phyloP scores from a whole-genome alignment of 53 echinoderm and acorn worm species.

The Echinarachnius parma region DNA sequence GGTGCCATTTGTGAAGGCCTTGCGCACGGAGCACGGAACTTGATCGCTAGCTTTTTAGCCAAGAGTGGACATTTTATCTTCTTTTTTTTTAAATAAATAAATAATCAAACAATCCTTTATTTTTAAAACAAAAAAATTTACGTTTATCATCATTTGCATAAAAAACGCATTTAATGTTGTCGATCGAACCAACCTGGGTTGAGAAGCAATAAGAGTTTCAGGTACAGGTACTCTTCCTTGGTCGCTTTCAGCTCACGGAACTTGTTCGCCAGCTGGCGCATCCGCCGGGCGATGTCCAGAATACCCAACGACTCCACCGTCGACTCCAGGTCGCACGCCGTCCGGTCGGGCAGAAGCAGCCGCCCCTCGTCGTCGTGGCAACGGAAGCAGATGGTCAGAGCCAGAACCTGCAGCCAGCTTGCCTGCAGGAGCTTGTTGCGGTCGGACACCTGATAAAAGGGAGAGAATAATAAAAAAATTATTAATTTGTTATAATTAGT shows the following conservation, averaged over 20 bases:
- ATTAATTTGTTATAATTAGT: too few species aligned
- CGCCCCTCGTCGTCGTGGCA: slow-evolving; percentile 41
- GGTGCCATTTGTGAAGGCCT: too few species aligned
- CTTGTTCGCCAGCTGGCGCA: slow-evolving; percentile 23
- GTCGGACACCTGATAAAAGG: slow-evolving; percentile 41
- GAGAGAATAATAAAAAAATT: neutral
- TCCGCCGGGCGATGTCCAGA: slow-evolving; percentile 24
- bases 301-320: slow-evolving; percentile 40
- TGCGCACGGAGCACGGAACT: too few species aligned
- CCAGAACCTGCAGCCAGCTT: slow-evolving; percentile 36
- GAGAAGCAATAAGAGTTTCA: slow-evolving; percentile 59
- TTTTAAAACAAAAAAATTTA: too few species aligned
- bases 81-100: too few species aligned
- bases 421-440: slow-evolving; percentile 43
- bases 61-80: too few species aligned
- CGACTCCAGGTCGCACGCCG: slow-evolving; percentile 4
- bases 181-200: slow-evolving; percentile 72
- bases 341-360: slow-evolving; percentile 40
- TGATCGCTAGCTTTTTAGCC: too few species aligned
- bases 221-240: slow-evolving; percentile 38
- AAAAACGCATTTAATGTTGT: too few species aligned
- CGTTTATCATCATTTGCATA: too few species aligned
- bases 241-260: slow-evolving; percentile 31
- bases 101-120: too few species aligned
- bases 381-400: slow-evolving; percentile 43